phyloP scores from a whole-genome alignment of 2,797 vertebrate species.

The Chaetodon trifasciatus region DNA sequence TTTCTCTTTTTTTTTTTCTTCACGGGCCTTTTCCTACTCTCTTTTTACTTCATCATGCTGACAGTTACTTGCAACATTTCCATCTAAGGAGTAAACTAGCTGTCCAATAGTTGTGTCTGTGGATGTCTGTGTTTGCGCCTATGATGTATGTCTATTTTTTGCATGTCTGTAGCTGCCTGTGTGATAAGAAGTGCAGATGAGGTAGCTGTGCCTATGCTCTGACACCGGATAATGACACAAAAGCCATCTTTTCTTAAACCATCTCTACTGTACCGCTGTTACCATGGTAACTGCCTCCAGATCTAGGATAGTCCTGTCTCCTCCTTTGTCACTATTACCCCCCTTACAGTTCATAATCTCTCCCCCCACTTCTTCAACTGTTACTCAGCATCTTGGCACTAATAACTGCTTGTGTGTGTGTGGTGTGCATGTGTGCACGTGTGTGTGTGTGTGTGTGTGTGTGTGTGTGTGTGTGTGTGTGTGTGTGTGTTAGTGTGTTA shows the following conservation, averaged over 20 bases:
- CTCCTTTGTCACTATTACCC: conserved; percentile 49
- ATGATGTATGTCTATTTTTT: conserved; percentile 1
- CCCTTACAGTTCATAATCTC: conserved; percentile 40
- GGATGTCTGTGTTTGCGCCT: conserved; percentile 20
- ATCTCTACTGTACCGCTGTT: conserved; percentile 72
- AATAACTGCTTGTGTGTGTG: conserved; percentile 13
- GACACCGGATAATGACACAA: conserved; percentile 54
- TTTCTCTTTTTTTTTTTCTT: conserved; percentile 22
- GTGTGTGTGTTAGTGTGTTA: not conserved
- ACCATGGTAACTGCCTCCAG: conserved; percentile 77
- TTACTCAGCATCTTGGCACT: conserved; percentile 40
- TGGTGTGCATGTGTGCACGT: conserved; percentile 1
- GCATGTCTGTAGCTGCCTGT: conserved; percentile 20
- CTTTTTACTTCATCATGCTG: conserved; percentile 36
- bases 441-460: conserved; percentile 8
- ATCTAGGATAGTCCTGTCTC: conserved; percentile 63
- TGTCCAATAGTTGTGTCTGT: not conserved
- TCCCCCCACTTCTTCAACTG: conserved; percentile 35
- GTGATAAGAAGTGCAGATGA: conserved; percentile 5
- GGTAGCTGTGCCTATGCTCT: conserved; percentile 31
- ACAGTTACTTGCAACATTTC: conserved; percentile 37
- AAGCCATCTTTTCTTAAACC: conserved; percentile 54
- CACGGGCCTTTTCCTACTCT: not conserved
- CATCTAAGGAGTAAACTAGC: conserved; percentile 29
- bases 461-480: conserved; percentile 17